Percentiles rank a stretch among this genome's conserved stretches.
Conservation (phyloP, 2,797 vertebrate species). For the Darevskia nairensis region DNA sequence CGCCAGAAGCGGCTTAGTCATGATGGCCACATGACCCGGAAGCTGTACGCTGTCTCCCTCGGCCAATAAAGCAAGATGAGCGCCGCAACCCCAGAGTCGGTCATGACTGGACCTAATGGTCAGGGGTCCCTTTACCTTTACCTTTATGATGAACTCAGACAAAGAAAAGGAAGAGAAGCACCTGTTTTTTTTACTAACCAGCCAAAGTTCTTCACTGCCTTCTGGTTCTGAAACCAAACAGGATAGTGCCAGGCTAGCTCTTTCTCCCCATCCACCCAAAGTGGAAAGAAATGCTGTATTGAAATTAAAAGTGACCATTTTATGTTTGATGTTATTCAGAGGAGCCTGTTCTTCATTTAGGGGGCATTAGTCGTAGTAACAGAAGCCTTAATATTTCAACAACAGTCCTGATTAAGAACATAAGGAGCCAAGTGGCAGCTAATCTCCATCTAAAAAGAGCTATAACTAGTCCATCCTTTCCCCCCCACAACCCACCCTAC, state of each 20-base stretch:
- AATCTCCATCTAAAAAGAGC: conserved; percentile 75
- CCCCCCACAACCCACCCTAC: conserved; percentile 53
- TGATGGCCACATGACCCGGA: too few relatives aligned
- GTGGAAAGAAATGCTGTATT: conserved; percentile 38
- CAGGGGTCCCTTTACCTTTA: too few relatives aligned
- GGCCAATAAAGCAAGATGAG: too few relatives aligned
- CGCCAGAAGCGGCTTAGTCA: too few relatives aligned
- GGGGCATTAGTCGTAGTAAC: conserved; percentile 73
- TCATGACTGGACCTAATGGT: too few relatives aligned
- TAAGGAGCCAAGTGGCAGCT: conserved; percentile 71
- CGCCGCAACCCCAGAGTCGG: too few relatives aligned
- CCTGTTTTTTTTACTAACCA: neutral
- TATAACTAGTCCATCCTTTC: conserved; percentile 61
- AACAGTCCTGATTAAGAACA: conserved; percentile 73
- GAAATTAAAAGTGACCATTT: conserved; percentile 68
- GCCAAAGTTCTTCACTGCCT: neutral
- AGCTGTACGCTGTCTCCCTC: too few relatives aligned
- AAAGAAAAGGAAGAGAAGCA: neutral
- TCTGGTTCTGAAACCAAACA: conserved; percentile 11
- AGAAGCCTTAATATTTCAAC: conserved; percentile 77
- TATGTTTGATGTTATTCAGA: conserved; percentile 66
- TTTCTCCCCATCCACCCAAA: conserved; percentile 39
- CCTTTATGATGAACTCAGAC: neutral
- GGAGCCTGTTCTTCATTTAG: conserved; percentile 70
- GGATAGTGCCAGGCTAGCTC: conserved; percentile 16